Evolutionary conservation across 2,113 vertebrate genomes (phyloP).

Genomic region (Pteruthius melanotis): DNA sequence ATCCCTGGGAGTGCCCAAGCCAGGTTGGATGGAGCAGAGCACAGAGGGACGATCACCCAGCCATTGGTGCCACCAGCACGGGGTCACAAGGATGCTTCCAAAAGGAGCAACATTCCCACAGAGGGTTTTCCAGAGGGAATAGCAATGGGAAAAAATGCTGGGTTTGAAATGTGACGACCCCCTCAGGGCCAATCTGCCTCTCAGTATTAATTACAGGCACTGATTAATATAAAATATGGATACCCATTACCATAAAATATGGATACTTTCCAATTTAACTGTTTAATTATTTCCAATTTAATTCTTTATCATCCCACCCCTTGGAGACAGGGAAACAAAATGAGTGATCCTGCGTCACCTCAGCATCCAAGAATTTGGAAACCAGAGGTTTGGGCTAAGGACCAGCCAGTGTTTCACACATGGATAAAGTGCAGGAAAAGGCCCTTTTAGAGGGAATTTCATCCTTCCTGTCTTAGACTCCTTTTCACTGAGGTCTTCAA

Average conservation of each 20-base stretch:
- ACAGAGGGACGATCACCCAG: neutral
- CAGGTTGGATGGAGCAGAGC: neutral
- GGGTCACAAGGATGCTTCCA: neutral
- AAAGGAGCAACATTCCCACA: neutral
- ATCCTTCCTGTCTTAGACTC: neutral
- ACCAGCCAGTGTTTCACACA: neutral
- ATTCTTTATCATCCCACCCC: neutral
- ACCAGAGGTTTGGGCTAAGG: neutral
- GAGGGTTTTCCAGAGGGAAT: neutral
- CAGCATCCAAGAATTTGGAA: neutral
- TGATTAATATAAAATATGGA: neutral
- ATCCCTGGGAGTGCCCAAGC: neutral
- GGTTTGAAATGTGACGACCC: neutral
- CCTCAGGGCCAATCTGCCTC: neutral
- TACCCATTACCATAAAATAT: neutral
- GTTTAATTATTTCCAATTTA: neutral
- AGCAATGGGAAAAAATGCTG: neutral
- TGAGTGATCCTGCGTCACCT: neutral
- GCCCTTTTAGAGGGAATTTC: neutral
- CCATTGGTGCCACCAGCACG: rapidly evolving
- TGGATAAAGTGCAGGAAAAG: neutral
- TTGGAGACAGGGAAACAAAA: neutral
- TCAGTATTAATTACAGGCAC: neutral
- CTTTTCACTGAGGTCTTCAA: neutral
- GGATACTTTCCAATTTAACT: neutral